phyloP scores from a whole-genome alignment of 2,888 invertebrate genomes.

The Eupeodes latifasciatus region DNA sequence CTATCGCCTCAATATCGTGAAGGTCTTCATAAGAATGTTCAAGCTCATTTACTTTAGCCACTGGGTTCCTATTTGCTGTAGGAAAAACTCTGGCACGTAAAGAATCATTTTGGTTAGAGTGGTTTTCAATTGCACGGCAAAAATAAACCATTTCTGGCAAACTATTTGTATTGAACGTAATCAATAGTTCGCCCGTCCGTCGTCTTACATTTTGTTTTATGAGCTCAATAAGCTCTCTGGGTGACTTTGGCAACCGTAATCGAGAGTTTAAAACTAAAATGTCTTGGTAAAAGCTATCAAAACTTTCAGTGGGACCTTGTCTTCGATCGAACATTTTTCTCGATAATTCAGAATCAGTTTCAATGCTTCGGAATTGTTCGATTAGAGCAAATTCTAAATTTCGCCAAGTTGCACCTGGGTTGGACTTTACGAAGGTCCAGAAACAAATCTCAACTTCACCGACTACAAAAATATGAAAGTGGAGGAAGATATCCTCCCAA shows the following conservation, averaged over 20 bases:
- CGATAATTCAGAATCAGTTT: background rate
- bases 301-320: background rate
- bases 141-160: background rate
- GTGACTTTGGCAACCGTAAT: background rate
- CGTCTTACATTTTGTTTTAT: background rate
- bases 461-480: background rate
- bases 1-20: background rate
- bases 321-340: background rate
- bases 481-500: background rate
- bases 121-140: background rate
- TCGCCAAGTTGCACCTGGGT: background rate
- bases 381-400: background rate
- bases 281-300: background rate
- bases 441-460: background rate
- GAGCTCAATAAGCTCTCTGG: background rate
- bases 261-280: background rate
- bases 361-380: background rate
- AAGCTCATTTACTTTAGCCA: conserved; percentile 2
- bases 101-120: background rate
- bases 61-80: background rate
- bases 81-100: background rate
- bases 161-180: background rate
- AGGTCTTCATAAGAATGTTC: background rate
- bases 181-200: background rate
- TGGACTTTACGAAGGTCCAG: background rate